Percentiles rank a stretch among this genome's conserved stretches.
Conservation (phyloP, 2,797 vertebrate genomes). For the Natrix natrix region DNA sequence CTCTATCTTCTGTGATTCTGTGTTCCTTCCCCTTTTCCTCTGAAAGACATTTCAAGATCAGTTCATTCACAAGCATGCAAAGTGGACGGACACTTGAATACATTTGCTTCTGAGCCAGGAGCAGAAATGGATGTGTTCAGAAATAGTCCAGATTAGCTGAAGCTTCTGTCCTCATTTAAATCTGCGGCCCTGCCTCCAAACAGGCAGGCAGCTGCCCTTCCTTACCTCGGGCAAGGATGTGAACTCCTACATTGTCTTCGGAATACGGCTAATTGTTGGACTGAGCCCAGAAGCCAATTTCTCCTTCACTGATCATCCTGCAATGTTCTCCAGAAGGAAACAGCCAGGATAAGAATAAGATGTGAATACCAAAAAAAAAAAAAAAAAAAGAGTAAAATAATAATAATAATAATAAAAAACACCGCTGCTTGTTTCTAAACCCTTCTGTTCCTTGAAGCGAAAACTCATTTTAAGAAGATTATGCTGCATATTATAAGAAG, state of each 20-base stretch:
- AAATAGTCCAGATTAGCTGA: not conserved
- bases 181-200: not conserved
- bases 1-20: too few relatives aligned
- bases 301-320: constrained; percentile 73
- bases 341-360: constrained; percentile 75
- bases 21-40: not conserved
- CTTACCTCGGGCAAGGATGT: not conserved
- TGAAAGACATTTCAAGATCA: not conserved
- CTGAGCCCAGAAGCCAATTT: constrained; percentile 47
- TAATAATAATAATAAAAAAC: not conserved
- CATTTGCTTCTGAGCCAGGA: not conserved
- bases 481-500: constrained; percentile 81
- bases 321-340: constrained; percentile 72
- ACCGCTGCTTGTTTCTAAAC: constrained; percentile 78
- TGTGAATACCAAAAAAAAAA: constrained; percentile 74
- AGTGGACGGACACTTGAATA: not conserved
- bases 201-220: not conserved
- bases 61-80: not conserved
- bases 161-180: not conserved
- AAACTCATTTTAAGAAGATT: constrained; percentile 86
- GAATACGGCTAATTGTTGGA: not conserved
- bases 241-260: not conserved
- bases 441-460: constrained; percentile 82
- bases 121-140: not conserved
- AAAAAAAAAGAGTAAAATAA: too few relatives aligned